Evolutionary conservation across 2,888 invertebrate species (phyloP).

Genomic region (Tuberolachnus salignus): DNA sequence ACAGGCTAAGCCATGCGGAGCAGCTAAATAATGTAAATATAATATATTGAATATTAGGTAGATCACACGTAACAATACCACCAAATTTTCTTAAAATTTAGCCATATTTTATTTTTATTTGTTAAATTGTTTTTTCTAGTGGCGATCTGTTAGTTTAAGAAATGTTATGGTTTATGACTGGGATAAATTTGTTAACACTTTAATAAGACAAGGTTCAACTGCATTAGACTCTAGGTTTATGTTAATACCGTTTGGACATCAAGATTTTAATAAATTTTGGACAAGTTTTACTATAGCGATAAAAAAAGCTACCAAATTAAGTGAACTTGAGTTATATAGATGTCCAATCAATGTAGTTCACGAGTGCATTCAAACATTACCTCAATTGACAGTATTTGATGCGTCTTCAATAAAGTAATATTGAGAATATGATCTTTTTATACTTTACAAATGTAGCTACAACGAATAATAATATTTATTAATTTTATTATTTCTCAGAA

Average conservation of each 20-base stretch:
- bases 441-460: neutral
- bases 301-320: constrained; percentile 69
- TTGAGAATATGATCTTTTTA: neutral
- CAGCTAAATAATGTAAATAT: no score
- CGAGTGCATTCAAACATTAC: no score
- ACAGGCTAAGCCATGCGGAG: no score
- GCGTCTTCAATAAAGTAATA: constrained; percentile 72
- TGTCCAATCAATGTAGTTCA: no score
- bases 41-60: no score
- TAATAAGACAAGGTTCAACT: constrained; percentile 75
- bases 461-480: neutral
- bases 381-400: constrained; percentile 61
- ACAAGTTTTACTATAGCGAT: constrained; percentile 73
- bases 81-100: no score
- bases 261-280: constrained; percentile 72
- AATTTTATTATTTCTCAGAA: constrained; percentile 26
- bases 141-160: constrained; percentile 83
- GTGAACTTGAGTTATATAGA: no score
- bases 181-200: constrained; percentile 74
- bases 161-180: constrained; percentile 83
- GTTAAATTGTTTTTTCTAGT: constrained; percentile 63
- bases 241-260: constrained; percentile 68
- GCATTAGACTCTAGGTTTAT: constrained; percentile 83
- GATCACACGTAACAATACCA: no score
- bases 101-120: no score